Base-by-base conservation (phyloP, 2,888 invertebrate genomes). In the Acronicta psi region DNA sequence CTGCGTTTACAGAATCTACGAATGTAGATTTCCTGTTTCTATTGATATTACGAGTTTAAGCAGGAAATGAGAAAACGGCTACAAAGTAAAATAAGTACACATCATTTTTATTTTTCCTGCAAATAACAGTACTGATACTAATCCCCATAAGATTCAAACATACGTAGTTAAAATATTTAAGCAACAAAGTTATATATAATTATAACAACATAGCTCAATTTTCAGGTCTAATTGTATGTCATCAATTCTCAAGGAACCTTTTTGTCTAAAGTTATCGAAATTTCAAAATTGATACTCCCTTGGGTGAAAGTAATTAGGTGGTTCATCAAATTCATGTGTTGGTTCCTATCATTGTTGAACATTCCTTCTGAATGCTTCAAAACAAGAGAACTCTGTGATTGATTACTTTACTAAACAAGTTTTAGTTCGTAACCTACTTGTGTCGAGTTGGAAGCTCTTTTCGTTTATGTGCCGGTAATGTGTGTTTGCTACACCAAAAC, bases 371-470 rank as follows among this genome's bases (percentile, higher is more conserved):
- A 41, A 42, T 38, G 38, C 59, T 71, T 16, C 14, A 36, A 36
- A 73, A 46, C 58, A 52, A 43, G 50, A 55, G 59, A 56, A 61
- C 7, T 23, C 42, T 14, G 56, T 73, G 74, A 72, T 73, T 73
- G 74, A 72, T 72, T 55, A 40, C 65, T 52, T 59, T 46, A 52
- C 34, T 7, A 34, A 34, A 38, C 16, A 69, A 72, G 55, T 56
- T 57, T 47, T 14, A 37, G 34, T 59, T 41, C 23, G 59, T 59
- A 61, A 58, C 61, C 74, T 56, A 72, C 65, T 73, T 69, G 47
- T 31, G 20, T 51, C 29, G 55, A 69, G 56, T 69, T 44, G 41
- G 55, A 29, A 41, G 38, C 43, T 34, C 59, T 49, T 23, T 44
- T 57, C 46, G 37, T 40, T 38, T 36, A 38, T 37, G 25, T 38